Evolutionary conservation across 2,113 vertebrate genomes (phyloP), one percentile per base, ranked within the genome.

Genomic region (Chaenocephalus aceratus): DNA sequence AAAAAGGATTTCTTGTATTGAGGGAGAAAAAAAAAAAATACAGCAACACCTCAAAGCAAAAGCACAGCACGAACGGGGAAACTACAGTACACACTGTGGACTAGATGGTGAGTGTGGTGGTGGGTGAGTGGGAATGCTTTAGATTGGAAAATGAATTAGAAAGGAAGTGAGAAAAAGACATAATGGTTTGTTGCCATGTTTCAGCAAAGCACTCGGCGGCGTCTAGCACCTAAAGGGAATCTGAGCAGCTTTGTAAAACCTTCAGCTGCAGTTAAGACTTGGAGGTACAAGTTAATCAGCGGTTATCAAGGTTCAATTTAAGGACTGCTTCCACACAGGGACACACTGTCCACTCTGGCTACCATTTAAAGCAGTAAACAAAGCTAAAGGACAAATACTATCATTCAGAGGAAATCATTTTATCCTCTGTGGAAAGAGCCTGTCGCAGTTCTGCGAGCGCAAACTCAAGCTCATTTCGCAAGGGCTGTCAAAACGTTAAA

Each of bases 1-100:
- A 82, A 77, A 83, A 73, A 48, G 65, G 91, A 94, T 94, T 93
- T 94, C 92, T 94, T 84, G 67, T 94, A 93, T 57, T 86, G 91
- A 94, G 91, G 94, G 94, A 75, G 91, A 92, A 54, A 54, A 6
- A 41, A 69, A 70, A 56, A 73, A 74, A 76, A 82, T 34, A 65
- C 77, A 75, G 77, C 64, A 88, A 81, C 77, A 88, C 74, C 88
- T 84, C 70, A 85, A 91, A 91, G 76, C 85, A 84, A 85, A 91
- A 89, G 86, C 90, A 88, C 75, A 83, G 80, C 91, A 92, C 85
- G 83, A 82, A 41, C 18, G 67, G 46, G 79, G 59, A 62, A 81
- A 88, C 67, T 77, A 87, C 21, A 21, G 21, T 21, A 21, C 64
- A 79, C 36, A 56, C 48, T 67, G 82, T 75, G 57, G 70, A 68